Percentiles rank a stretch among this genome's conserved stretches.
These are phyloP conservation scores for Drepanosiphum platanoidis DNA, from an alignment of 2,888 invertebrate species.

Conservation along the genomic window DNA sequence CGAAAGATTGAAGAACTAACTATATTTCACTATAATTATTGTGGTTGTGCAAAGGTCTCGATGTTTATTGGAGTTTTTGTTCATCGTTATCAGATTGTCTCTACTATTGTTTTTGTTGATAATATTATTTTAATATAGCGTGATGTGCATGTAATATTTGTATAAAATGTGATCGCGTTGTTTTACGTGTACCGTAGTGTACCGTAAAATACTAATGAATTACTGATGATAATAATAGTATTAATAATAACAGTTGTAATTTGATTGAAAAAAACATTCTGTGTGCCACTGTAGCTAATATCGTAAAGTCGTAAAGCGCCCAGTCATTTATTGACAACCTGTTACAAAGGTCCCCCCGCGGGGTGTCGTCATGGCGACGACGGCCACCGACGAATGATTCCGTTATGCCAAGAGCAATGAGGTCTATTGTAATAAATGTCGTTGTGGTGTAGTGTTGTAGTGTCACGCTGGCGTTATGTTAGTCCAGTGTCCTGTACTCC, in stretches of 20 bases:
- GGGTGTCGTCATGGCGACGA: slow-evolving; percentile 48
- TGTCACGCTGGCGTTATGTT: not conserved
- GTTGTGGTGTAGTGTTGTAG: not conserved
- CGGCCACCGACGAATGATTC: slow-evolving; percentile 14
- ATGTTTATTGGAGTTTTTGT: not conserved
- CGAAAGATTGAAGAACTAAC: no score
- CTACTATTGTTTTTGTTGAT: not conserved
- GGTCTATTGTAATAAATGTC: slow-evolving; percentile 17
- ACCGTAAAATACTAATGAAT: not conserved
- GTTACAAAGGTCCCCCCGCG: slow-evolving; percentile 47
- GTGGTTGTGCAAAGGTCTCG: not conserved
- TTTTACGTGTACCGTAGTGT: not conserved
- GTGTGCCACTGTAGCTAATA: not conserved
- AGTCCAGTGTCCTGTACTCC: not conserved
- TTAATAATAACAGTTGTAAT: not conserved
- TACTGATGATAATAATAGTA: not conserved
- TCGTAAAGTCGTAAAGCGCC: slow-evolving; percentile 28
- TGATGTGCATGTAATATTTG: not conserved
- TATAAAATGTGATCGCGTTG: not conserved
- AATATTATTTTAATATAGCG: not conserved
- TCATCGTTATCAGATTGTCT: slow-evolving; percentile 6
- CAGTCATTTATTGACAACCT: slow-evolving; percentile 53
- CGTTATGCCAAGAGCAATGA: slow-evolving; percentile 27
- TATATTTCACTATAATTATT: no score
- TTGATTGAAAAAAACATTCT: slow-evolving; percentile 8